These are phyloP conservation scores for Scaptodrosophila latifasciaeformis DNA, from an alignment of 2,888 invertebrate genomes.

Conservation along the genomic window DNA sequence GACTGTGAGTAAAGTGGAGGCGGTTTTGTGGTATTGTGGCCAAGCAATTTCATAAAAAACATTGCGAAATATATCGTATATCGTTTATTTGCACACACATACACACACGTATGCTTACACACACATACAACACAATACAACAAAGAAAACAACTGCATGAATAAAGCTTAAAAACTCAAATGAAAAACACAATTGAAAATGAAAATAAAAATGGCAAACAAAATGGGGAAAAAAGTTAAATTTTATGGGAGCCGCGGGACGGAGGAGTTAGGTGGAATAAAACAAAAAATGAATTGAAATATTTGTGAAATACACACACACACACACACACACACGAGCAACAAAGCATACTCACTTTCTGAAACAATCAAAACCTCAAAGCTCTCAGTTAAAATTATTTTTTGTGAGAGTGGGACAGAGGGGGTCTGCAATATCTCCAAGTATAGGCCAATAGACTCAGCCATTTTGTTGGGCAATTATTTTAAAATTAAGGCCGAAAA, in stretches of 20 bases:
- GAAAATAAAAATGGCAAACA: conserved; percentile 4
- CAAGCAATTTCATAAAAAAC: conserved; percentile 13
- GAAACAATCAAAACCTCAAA: too few relatives aligned
- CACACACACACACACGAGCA: too few relatives aligned
- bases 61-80: conserved; percentile 19
- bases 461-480: not conserved
- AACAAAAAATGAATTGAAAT: too few relatives aligned
- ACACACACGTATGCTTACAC: not conserved
- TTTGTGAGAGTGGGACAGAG: not conserved
- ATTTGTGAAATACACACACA: too few relatives aligned
- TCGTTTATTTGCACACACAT: not conserved
- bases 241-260: too few relatives aligned
- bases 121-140: not conserved
- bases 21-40: conserved; percentile 1
- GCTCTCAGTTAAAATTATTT: too few relatives aligned
- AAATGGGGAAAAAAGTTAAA: too few relatives aligned
- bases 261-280: too few relatives aligned
- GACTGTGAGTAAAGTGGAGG: conserved; percentile 7
- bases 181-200: too few relatives aligned
- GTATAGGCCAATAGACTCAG: too few relatives aligned
- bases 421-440: conserved; percentile 3
- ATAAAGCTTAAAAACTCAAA: too few relatives aligned
- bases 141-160: not conserved
- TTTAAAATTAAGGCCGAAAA: not conserved
- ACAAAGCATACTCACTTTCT: too few relatives aligned